Conservation (phyloP, 2,113 vertebrate species). For the Ancistrus triradiatus region DNA sequence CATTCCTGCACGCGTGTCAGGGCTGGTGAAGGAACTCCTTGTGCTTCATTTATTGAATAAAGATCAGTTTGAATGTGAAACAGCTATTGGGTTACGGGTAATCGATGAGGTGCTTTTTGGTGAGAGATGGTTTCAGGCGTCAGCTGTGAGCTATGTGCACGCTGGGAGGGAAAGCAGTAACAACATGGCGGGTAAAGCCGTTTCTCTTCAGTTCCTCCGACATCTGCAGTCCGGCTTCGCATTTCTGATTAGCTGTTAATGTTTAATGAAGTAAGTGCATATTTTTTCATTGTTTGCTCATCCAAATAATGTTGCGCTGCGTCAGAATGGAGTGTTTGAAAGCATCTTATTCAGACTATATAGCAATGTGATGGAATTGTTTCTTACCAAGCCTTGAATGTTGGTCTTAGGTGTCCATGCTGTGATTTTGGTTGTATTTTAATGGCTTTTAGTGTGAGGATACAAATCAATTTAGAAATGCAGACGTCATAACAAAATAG, state of each 20-base stretch:
- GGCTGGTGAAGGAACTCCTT: not conserved
- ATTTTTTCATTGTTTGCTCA: constrained; percentile 15
- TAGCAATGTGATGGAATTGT: not conserved
- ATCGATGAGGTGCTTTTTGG: not conserved
- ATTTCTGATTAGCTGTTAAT: constrained; percentile 69
- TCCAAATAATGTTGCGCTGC: constrained; percentile 28
- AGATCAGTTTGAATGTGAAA: not conserved
- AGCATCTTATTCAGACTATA: no score
- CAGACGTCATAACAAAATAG: not conserved
- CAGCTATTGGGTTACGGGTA: not conserved
- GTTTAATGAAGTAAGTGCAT: constrained; percentile 62
- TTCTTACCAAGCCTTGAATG: not conserved
- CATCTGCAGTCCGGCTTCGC: constrained; percentile 75
- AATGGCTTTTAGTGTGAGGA: no score
- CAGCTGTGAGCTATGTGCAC: constrained; percentile 72
- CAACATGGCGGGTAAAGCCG: constrained; percentile 90
- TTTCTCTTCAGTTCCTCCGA: constrained; percentile 74
- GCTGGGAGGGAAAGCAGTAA: constrained; percentile 68
- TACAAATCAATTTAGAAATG: not conserved
- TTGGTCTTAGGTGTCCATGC: not conserved
- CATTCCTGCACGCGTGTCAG: not conserved
- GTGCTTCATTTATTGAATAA: not conserved
- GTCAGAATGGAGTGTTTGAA: no score
- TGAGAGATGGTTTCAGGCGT: constrained; percentile 63
- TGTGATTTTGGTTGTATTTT: not conserved